These are phyloP conservation scores for Poecilia latipinna DNA, from an alignment of 2,113 vertebrate species.

Conservation along the genomic window DNA sequence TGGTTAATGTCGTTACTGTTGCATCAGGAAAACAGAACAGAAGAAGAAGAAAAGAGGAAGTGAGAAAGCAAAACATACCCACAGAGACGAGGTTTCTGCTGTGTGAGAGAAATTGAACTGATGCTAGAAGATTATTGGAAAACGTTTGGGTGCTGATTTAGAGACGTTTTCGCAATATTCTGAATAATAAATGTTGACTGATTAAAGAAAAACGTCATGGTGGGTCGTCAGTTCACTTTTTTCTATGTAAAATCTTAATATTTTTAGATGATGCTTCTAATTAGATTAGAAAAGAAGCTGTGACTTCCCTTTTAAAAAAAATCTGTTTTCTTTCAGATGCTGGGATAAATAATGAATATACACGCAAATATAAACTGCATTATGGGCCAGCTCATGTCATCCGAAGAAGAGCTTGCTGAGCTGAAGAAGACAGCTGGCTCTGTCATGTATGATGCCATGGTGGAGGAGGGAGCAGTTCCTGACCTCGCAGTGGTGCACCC, in stretches of 20 bases:
- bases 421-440: constrained; percentile 44
- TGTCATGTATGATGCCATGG: constrained; percentile 66
- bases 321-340: neutral
- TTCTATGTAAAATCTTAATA: neutral
- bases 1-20: constrained; percentile 30
- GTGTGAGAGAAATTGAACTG: neutral
- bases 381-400: constrained; percentile 73
- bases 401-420: constrained; percentile 50
- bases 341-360: neutral
- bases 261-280: neutral
- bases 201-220: neutral
- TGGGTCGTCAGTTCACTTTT: neutral
- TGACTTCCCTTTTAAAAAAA: neutral
- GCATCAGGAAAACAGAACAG: neutral
- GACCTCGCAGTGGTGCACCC: constrained; percentile 58
- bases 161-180: constrained; percentile 7
- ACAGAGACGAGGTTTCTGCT: no score
- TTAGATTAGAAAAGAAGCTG: no score
- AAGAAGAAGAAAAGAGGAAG: constrained; percentile 7
- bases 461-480: constrained; percentile 54
- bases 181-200: neutral
- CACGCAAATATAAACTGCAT: neutral
- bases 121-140: neutral
- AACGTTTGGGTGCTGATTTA: neutral
- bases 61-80: neutral